phyloP scores from a whole-genome alignment of 2,797 vertebrate species.

The Anguilla marmorata region DNA sequence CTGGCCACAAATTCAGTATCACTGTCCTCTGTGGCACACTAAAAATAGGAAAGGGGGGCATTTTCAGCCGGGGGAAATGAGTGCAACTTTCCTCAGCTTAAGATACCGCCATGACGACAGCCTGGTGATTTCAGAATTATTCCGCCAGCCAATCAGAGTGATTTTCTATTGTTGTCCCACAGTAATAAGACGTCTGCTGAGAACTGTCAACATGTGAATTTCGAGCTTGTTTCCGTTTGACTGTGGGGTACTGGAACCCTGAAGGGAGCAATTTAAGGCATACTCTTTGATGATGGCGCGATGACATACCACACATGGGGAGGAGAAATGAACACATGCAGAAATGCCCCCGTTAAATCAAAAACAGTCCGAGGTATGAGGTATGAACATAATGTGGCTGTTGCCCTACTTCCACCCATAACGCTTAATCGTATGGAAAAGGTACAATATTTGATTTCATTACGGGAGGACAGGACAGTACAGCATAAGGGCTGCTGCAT shows the following conservation, averaged over 20 bases:
- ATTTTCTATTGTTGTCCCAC: background rate
- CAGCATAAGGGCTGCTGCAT: conserved; percentile 63
- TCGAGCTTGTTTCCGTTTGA: background rate
- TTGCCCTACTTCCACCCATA: background rate
- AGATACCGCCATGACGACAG: background rate
- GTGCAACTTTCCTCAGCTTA: background rate
- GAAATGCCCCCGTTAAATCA: background rate
- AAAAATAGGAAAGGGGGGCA: conserved; percentile 31
- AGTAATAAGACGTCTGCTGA: conserved; percentile 1
- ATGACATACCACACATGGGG: background rate
- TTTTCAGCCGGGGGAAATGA: conserved; percentile 29
- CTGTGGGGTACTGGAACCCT: background rate
- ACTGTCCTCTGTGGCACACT: conserved; percentile 14
- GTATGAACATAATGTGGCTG: background rate
- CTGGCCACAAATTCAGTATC: conserved; percentile 20
- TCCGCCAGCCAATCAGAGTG: background rate
- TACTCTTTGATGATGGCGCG: background rate
- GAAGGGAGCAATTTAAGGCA: background rate
- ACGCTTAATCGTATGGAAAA: background rate
- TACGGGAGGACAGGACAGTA: conserved; percentile 51
- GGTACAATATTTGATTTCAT: conserved; percentile 55
- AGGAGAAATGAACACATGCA: background rate
- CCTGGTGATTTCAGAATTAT: background rate
- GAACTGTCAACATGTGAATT: background rate
- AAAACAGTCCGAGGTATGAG: background rate